Evolutionary conservation across 2,888 invertebrate species (phyloP).

Genomic region (Rapana venosa): DNA sequence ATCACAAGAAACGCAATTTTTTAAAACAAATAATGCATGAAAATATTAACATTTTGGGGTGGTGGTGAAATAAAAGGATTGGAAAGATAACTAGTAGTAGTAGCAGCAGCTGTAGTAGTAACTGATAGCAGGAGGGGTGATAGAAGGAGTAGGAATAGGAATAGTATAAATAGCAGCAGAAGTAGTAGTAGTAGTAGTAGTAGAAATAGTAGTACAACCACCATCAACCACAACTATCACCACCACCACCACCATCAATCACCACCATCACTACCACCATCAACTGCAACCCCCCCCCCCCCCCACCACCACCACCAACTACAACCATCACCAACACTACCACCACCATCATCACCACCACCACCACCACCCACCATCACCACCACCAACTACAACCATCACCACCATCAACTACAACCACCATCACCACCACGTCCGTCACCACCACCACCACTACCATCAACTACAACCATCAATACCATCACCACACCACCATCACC

Average conservation of each 20-base stretch:
- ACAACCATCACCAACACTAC: background rate
- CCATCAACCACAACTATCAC: background rate
- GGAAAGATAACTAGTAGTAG: background rate
- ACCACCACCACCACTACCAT: background rate
- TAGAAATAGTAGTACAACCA: no score
- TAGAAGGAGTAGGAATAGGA: background rate
- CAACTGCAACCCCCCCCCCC: background rate
- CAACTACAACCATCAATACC: background rate
- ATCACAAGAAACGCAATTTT: background rate
- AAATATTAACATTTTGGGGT: background rate
- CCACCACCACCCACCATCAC: no score
- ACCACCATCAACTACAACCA: background rate
- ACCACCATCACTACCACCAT: background rate
- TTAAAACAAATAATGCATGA: background rate
- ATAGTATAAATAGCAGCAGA: background rate
- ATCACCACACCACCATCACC: background rate
- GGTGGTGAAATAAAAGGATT: background rate
- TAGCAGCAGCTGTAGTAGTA: conserved; percentile 14
- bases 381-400: background rate
- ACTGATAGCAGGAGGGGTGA: background rate
- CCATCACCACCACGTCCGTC: background rate
- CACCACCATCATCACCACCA: background rate
- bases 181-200: background rate
- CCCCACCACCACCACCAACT: no score
- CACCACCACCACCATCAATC: background rate